Evolutionary conservation across 2,888 invertebrate genomes (phyloP), one percentile per base, ranked within the genome.

Genomic region (Omphaloscelis lunosa): DNA sequence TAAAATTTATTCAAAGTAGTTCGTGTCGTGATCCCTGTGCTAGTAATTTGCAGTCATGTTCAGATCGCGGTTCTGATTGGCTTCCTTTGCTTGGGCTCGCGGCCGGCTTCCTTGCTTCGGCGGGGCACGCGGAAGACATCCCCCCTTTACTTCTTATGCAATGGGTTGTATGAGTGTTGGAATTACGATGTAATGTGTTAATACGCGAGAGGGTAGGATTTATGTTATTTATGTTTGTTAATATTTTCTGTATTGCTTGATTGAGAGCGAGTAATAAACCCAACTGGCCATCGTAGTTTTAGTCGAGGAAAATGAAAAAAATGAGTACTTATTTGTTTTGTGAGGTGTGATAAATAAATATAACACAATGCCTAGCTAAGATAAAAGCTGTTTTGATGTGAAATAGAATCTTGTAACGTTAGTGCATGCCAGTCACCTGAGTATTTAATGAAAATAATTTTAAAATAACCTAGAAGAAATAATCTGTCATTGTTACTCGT

Each of bases 71-170:
- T 68, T 70, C 61, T 78, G 88, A 89, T 86, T 84, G 69, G 82
- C 48, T 86, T 84, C 82, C 86, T 69, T 83, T 65, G 79, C 73
- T 63, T 78, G 59, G 69, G 75, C 86, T 75, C 34, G 75, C 65
- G 75, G 78, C 65, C 66, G 48, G 81, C 82, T 86, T 80, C 88
- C 86, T 88, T 81, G 84, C 84, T 84, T 79, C 79, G 79, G 81
- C 80, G 72, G 81, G 82, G 84, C 79, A 89, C 82, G 89, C 93
- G 92, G 92, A 92, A 91, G 89, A 82, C 63, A 86, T 81, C 75
- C 81, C 84, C 85, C 80, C 45, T 85, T 79, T 78, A 72, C 34
- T 81, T 80, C 85, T 91, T 90, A 90, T 85, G 90, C 85, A 91
- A 89, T 88, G 75, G 86, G 87, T 84, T 82, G 71, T 81, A 75